Evolutionary conservation across 2,113 vertebrate genomes (phyloP), one percentile per base, ranked within the genome.

Genomic region (Ifrita kowaldi): DNA sequence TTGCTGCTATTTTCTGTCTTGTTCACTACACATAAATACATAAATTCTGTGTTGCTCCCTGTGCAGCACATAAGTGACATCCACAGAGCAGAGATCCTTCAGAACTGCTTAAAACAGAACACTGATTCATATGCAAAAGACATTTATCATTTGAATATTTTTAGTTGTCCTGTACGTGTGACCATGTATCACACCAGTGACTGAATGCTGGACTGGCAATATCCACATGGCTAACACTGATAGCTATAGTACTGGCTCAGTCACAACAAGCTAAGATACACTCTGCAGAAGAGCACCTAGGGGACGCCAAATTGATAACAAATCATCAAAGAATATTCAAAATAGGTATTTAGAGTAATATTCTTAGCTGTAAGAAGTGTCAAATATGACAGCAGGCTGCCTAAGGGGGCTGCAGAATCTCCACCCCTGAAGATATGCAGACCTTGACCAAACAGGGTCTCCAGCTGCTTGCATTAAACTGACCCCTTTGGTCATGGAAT

Each of bases 291-390:
- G 14, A 77, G 18, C 9, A 52, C 44, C 6, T 22, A 16, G 0
- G 3, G 52, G 12, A 62, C 3, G 83, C 7, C 21, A 74, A 30
- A 23, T 0, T 62, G 9, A 32, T 89, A n/a, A 7, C 0, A 0
- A 76, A 52, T 35, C 35, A 47, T 6, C 35, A 83, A 68, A 86
- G 28, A 26, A 30, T 26, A 28, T 37, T 53, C 21, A 49, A 77
- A 84, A 49, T 2, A 80, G 2, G 2, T 37, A 35, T 37, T 64
- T 64, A 37, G 21, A 68, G 50, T 35, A 47, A 33, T 33, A 55
- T 11, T 55, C 4, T 59, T 73, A 63, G 33, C 35, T 80, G 7
- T 27, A 47, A 21, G 7, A 11, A 5, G 5, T 23, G 23, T 49
- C n/a, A 74, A 62, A 82, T 21, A 30, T 12, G 18, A 80, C 6